phyloP scores from a whole-genome alignment of 2,113 vertebrate genomes.

The Sturnira hondurensis region DNA sequence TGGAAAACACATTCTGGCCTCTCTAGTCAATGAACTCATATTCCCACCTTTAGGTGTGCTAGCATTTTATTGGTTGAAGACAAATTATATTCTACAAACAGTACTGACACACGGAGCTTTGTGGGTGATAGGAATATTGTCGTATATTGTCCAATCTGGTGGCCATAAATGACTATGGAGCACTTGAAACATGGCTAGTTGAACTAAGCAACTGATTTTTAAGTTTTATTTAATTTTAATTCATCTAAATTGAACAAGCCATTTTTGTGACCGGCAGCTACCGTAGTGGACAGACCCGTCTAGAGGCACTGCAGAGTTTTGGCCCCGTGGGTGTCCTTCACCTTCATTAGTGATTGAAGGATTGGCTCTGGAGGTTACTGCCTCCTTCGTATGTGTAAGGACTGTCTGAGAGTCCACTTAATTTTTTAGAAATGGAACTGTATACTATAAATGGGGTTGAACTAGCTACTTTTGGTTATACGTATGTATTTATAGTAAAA shows the following conservation, averaged over 20 bases:
- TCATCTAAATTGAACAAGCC: not conserved
- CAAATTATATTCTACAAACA: not conserved
- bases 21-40: not conserved
- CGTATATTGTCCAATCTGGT: no score
- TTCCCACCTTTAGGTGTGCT: not conserved
- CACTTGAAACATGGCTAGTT: not conserved
- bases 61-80: not conserved
- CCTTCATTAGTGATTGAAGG: not conserved
- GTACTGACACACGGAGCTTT: not conserved
- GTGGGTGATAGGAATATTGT: not conserved
- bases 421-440: not conserved
- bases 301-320: not conserved
- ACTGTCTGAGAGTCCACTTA: not conserved
- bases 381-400: not conserved
- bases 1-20: slow-evolving; percentile 5
- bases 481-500: not conserved
- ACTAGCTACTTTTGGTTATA: not conserved
- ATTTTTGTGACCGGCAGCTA: not conserved
- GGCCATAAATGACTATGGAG: no score
- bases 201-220: not conserved
- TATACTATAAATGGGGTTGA: not conserved
- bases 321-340: not conserved
- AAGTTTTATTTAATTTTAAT: not conserved
- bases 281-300: not conserved
- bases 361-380: not conserved